Percentiles rank a stretch among this genome's conserved stretches.
Conservation (phyloP, 2,113 vertebrate genomes). For the Pomatorhinus ruficollis region DNA sequence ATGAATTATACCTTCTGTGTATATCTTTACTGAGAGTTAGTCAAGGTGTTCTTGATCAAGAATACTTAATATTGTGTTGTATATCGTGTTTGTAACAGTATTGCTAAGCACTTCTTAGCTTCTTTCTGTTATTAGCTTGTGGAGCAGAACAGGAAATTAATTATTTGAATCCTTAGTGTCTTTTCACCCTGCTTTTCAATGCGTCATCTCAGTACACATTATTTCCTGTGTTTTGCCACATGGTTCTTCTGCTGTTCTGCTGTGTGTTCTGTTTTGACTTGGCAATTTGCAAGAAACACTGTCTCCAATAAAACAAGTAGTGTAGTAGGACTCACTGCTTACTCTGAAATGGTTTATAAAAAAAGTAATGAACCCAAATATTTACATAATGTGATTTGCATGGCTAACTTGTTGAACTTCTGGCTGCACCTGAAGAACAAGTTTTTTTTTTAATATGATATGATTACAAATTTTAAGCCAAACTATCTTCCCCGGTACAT, state of each 20-base stretch:
- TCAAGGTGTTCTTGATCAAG: not conserved
- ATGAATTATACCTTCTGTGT: not conserved
- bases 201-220: not conserved
- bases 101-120: not conserved
- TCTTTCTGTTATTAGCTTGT: not conserved
- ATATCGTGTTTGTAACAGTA: not conserved
- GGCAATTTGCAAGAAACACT: not conserved
- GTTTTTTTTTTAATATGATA: constrained; percentile 36
- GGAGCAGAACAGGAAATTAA: not conserved
- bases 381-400: constrained; percentile 29
- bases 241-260: not conserved
- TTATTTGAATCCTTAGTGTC: not conserved
- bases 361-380: constrained; percentile 18
- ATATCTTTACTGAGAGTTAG: not conserved
- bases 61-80: not conserved
- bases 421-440: constrained; percentile 45
- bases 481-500: not conserved
- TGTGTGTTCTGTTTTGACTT: not conserved
- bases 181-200: not conserved
- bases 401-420: not conserved
- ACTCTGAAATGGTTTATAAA: not conserved
- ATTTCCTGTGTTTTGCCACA: not conserved
- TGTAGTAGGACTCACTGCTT: not conserved
- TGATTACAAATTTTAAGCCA: not conserved
- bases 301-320: not conserved